Conservation (phyloP, 2,888 invertebrate genomes). For the Hydrotaea diabolus region DNA sequence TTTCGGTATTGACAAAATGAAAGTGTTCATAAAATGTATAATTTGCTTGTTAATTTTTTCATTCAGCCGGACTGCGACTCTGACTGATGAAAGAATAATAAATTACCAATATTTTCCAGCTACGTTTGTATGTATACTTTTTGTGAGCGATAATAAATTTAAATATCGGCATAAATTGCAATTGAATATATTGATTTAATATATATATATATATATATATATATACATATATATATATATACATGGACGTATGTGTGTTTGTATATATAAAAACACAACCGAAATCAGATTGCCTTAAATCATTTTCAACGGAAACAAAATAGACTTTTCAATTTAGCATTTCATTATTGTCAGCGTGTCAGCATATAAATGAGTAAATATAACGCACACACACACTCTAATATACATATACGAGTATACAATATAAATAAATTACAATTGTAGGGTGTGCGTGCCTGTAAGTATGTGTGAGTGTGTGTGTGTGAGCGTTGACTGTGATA, state of each 20-base stretch:
- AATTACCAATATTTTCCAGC: not conserved
- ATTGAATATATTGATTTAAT: conserved; percentile 42
- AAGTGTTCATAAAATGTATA: too few relatives aligned
- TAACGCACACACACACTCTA: not conserved
- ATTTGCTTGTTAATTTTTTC: too few relatives aligned
- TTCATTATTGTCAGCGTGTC: conserved; percentile 41
- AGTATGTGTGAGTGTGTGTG: too few relatives aligned
- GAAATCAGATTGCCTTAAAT: conserved; percentile 42
- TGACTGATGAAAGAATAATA: not conserved
- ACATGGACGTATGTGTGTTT: too few relatives aligned
- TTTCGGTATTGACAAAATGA: too few relatives aligned
- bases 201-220: conserved; percentile 12
- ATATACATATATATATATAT: too few relatives aligned
- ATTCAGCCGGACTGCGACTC: not conserved
- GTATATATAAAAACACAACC: not conserved
- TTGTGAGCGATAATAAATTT: conserved; percentile 25
- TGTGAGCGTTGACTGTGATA: conserved; percentile 25
- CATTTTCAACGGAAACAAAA: conserved; percentile 44
- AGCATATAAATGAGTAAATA: conserved; percentile 20
- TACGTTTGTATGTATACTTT: not conserved
- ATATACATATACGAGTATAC: not conserved
- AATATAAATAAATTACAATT: conserved; percentile 27
- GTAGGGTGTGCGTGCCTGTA: too few relatives aligned
- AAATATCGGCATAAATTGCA: conserved; percentile 30
- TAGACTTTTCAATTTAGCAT: conserved; percentile 52